Percentiles rank a stretch among this genome's conserved stretches.
Evolutionary conservation across 2,888 invertebrate genomes (phyloP).

Genomic region (Nomada fabriciana): DNA sequence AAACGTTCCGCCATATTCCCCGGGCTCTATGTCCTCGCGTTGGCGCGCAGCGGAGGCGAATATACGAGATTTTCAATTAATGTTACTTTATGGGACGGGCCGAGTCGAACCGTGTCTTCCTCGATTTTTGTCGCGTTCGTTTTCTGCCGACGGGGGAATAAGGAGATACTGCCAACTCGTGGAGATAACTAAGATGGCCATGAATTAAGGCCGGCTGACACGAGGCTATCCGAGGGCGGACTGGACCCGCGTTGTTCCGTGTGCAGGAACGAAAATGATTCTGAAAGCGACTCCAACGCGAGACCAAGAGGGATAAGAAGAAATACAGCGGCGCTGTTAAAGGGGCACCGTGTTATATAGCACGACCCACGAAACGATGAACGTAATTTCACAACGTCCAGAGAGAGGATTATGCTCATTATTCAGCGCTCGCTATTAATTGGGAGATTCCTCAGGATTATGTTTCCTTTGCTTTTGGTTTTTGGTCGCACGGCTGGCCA

Average conservation of each 20-base stretch:
- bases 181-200: slow-evolving; percentile 70
- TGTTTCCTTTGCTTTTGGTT: background rate
- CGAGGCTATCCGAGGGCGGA: slow-evolving; percentile 61
- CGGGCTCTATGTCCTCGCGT: slow-evolving; percentile 30
- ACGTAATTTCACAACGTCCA: slow-evolving; percentile 49
- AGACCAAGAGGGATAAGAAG: slow-evolving; percentile 44
- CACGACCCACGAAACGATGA: slow-evolving; percentile 38
- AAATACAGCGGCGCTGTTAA: slow-evolving; percentile 57
- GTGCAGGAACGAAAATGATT: slow-evolving; percentile 49
- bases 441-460: background rate
- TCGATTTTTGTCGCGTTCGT: slow-evolving; percentile 48
- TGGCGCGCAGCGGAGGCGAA: slow-evolving; percentile 31
- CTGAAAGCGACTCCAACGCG: slow-evolving; percentile 13
- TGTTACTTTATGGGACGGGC: slow-evolving; percentile 64
- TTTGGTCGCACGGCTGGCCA: too few relatives aligned
- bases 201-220: slow-evolving; percentile 69
- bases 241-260: slow-evolving; percentile 49
- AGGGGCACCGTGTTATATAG: slow-evolving; percentile 35
- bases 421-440: slow-evolving; percentile 18
- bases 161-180: slow-evolving; percentile 53
- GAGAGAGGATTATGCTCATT: slow-evolving; percentile 50
- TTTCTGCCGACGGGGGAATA: slow-evolving; percentile 42
- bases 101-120: slow-evolving; percentile 44
- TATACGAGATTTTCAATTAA: slow-evolving; percentile 69
- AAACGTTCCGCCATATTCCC: slow-evolving; percentile 20